These are phyloP conservation scores for Chroicocephalus ridibundus DNA, from an alignment of 2,113 vertebrate genomes.

Conservation along the genomic window DNA sequence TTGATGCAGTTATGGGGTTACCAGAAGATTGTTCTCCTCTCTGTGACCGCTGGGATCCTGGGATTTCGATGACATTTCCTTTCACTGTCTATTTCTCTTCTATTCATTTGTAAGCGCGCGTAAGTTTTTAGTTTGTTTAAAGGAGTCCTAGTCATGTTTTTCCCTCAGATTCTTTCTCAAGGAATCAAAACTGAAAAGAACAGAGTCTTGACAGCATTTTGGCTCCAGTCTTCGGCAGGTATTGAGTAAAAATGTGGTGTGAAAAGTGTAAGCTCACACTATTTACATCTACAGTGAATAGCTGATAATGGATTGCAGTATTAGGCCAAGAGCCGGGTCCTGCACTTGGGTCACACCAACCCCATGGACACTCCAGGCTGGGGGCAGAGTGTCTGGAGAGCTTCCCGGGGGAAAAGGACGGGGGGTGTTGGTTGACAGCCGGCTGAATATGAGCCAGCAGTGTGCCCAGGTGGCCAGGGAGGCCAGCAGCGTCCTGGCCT, in stretches of 20 bases:
- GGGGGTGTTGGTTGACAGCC: background rate
- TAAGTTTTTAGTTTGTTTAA: constrained; percentile 57
- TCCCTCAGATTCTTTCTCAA: constrained; percentile 44
- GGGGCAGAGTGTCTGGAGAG: background rate
- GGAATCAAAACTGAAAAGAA: constrained; percentile 20
- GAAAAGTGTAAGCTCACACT: constrained; percentile 18
- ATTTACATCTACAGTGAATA: constrained; percentile 33
- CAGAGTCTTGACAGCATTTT: constrained; percentile 48
- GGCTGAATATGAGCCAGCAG: background rate
- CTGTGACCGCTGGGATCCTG: constrained; percentile 8
- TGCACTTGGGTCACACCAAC: background rate
- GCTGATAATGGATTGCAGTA: background rate
- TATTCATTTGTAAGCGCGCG: constrained; percentile 32
- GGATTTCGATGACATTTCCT: constrained; percentile 56
- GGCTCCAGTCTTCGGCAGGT: constrained; percentile 60
- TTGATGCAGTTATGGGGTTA: background rate
- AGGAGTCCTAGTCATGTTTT: constrained; percentile 36
- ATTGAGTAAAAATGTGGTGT: constrained; percentile 44
- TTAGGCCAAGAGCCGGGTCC: background rate
- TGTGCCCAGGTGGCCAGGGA: background rate
- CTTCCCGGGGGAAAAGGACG: background rate
- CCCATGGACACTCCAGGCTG: background rate
- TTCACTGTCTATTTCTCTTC: constrained; percentile 30
- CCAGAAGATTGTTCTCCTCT: background rate
- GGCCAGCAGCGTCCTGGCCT: background rate